A percentile compares a stretch with the other conserved stretches of the same genome.
Evolutionary conservation across 1,140 invertebrate species (phyloP).

Genomic region (Drosophila oshimai): DNA sequence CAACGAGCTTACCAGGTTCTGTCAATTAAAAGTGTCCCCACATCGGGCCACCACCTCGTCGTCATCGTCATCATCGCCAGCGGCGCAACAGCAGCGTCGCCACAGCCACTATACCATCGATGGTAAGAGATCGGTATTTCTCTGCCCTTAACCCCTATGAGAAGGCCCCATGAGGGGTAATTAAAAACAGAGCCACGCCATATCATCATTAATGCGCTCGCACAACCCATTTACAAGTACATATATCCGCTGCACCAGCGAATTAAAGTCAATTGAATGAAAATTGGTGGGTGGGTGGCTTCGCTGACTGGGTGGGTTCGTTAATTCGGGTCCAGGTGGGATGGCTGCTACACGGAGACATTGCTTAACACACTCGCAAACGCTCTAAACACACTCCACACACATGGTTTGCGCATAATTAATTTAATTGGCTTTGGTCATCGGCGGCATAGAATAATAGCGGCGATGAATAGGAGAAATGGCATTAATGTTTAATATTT

Average conservation of each 20-base stretch:
- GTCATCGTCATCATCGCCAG: not conserved
- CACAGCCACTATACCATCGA: constrained; percentile 49
- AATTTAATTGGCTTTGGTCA: constrained; percentile 74
- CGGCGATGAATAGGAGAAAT: constrained; percentile 20
- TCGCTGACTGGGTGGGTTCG: constrained; percentile 22
- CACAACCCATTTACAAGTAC: constrained; percentile 26
- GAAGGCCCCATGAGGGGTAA: constrained; percentile 31
- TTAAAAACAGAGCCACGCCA: constrained; percentile 28
- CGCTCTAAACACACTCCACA: constrained; percentile 28
- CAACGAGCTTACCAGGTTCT: constrained; percentile 75
- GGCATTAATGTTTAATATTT: constrained; percentile 63
- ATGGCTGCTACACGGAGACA: constrained; percentile 41
- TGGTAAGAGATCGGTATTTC: constrained; percentile 55
- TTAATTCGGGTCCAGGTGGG: constrained; percentile 11
- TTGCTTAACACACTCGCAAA: constrained; percentile 27
- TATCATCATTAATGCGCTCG: constrained; percentile 22
- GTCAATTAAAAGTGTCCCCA: constrained; percentile 64
- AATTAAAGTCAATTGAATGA: constrained; percentile 49
- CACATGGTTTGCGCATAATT: constrained; percentile 55
- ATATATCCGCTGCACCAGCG: constrained; percentile 20
- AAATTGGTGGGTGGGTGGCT: constrained; percentile 24
- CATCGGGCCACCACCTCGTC: constrained; percentile 10
- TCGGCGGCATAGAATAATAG: constrained; percentile 22
- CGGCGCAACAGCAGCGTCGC: constrained; percentile 25
- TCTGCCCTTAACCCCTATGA: constrained; percentile 29